These are phyloP conservation scores for Caenorhabditis doughertyi DNA, from an alignment of 2,888 invertebrate genomes.

Conservation along the genomic window DNA sequence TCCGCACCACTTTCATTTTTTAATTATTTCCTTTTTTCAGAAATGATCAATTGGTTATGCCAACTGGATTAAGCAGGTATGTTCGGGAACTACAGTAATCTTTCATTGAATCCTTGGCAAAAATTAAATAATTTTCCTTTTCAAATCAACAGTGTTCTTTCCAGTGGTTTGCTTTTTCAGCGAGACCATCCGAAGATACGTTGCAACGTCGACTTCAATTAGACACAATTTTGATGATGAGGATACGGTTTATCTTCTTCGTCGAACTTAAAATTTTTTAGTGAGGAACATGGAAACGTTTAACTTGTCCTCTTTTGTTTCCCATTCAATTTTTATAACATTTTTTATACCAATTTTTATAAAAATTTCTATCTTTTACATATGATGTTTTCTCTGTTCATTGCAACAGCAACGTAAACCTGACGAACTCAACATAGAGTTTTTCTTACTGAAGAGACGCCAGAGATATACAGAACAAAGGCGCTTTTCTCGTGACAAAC, in stretches of 20 bases:
- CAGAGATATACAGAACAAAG: not conserved
- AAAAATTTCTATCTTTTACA: too few species aligned
- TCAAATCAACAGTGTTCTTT: too few species aligned
- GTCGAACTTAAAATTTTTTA: not conserved
- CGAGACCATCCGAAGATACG: constrained; percentile 33
- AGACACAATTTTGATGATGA: constrained; percentile 29
- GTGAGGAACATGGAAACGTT: too few species aligned
- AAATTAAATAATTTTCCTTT: too few species aligned
- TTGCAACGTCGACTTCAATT: constrained; percentile 11
- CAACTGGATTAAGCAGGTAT: constrained; percentile 50
- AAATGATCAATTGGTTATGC: constrained; percentile 52
- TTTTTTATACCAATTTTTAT: too few species aligned
- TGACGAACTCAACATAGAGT: not conserved
- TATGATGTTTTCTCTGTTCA: too few species aligned
- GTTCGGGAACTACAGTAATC: not conserved
- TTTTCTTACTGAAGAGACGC: constrained; percentile 12
- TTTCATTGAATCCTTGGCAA: not conserved
- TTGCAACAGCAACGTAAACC: too few species aligned
- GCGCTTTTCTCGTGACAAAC: constrained; percentile 3
- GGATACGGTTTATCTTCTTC: constrained; percentile 22
- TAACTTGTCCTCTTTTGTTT: too few species aligned
- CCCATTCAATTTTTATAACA: too few species aligned
- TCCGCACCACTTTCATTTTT: not conserved
- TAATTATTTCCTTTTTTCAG: constrained; percentile 27
- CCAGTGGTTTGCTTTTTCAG: constrained; percentile 20